Conservation (phyloP, 2,113 vertebrate species). For the Drymodes brunneopygia region DNA sequence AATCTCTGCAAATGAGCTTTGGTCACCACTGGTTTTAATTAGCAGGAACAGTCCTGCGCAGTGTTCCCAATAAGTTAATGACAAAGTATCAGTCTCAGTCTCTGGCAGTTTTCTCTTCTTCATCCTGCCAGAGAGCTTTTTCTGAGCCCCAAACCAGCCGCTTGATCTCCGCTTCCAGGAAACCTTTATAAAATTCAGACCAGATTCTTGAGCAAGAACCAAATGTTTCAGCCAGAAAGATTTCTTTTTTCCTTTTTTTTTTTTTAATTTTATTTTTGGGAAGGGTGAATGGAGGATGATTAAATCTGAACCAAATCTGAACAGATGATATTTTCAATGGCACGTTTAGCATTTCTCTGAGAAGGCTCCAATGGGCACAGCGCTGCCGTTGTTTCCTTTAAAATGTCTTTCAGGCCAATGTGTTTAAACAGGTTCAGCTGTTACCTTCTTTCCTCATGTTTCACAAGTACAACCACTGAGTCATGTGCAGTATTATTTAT, state of each 20-base stretch:
- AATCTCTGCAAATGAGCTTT: conserved; percentile 48
- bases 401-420: background rate
- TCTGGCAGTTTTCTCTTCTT: conserved; percentile 56
- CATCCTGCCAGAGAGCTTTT: conserved; percentile 49
- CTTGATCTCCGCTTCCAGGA: conserved; percentile 66
- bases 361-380: background rate
- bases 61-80: conserved; percentile 56
- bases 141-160: conserved; percentile 41
- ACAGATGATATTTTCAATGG: conserved; percentile 36
- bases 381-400: background rate
- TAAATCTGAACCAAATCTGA: background rate
- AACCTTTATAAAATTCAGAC: conserved; percentile 59
- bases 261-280: conserved; percentile 11
- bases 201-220: conserved; percentile 62
- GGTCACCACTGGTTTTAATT: conserved; percentile 68
- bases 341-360: background rate
- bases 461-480: conserved; percentile 2
- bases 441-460: conserved; percentile 26
- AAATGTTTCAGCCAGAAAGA: conserved; percentile 54
- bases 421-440: background rate
- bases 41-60: conserved; percentile 43
- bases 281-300: conserved; percentile 17
- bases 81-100: conserved; percentile 54
- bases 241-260: background rate
- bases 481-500: background rate